Base-by-base conservation (phyloP, 2,888 invertebrate species). In the Amaurobius ferox region DNA sequence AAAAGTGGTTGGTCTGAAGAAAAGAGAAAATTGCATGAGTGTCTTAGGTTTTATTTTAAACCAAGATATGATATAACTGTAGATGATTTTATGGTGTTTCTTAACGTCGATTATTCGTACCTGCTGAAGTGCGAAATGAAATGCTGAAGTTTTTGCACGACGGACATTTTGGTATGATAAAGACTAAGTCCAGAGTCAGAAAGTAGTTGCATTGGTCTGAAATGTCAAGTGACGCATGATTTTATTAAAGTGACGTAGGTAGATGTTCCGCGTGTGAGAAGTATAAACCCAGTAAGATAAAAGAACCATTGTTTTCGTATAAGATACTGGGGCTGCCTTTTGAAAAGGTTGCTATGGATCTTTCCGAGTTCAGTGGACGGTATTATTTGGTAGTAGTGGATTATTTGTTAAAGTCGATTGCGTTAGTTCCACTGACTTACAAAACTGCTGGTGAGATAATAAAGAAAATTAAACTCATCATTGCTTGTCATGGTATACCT, bases 391-490 rank as follows among this genome's bases (percentile, higher is more conserved):
- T 71, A 5, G n/a, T 48, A 9, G 44, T 16, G 0, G 44, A 48
- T 19, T 71, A 71, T 29, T 48, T 48, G 19, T 29, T 29, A 13
- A 71, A 74, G 13, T 74, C 62, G 73, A 3, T 74, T 2, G 62
- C 35, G 11, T 26, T 71, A 39, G 62, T 64, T 26, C 30, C 39
- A 13, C 28, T 71, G 13, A 16, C 2, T 28, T 40, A 79, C n/a
- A 79, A 79, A 71, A 35, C 32, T 9, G 26, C 74, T 19, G 48
- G 26, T 13, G 64, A 61, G 26, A 61, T 39, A 74, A 35, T 74
- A 44, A 1, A n/a, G 1, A 30, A 62, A 74, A 74, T 16, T 74
- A 29, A 74, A 62, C 44, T 26, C 39, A 40, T 9, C 30, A 30
- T 32, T 66, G 29, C 32, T n/a, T n/a, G n/a, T n/a, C n/a, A n/a